phyloP scores from a whole-genome alignment of 2,888 invertebrate genomes.

The Eumerus sabulonum region DNA sequence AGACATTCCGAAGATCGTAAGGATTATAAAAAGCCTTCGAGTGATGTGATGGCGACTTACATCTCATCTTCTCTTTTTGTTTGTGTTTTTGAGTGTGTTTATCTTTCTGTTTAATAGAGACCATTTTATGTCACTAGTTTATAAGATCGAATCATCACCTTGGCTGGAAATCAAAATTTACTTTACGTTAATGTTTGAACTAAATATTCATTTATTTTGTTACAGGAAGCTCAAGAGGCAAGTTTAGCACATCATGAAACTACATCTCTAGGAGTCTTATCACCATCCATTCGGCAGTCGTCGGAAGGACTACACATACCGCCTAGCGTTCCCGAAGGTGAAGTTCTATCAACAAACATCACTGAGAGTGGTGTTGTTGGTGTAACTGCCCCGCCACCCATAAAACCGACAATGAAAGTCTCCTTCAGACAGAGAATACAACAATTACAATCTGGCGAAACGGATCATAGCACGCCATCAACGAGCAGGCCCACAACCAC shows the following conservation, averaged over 20 bases:
- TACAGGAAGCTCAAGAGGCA: too few species aligned
- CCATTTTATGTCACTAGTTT: too few species aligned
- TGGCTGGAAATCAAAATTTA: too few species aligned
- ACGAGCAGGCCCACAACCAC: slow-evolving; percentile 49
- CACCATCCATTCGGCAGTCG: slow-evolving; percentile 39
- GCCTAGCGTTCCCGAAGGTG: slow-evolving; percentile 26
- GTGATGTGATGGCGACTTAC: too few species aligned
- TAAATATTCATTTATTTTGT: too few species aligned
- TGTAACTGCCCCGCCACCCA: slow-evolving; percentile 67
- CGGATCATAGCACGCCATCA: slow-evolving; percentile 38
- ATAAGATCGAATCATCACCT: too few species aligned
- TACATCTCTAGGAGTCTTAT: slow-evolving; percentile 39
- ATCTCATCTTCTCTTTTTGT: too few species aligned
- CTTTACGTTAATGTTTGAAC: too few species aligned
- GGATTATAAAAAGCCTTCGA: too few species aligned
- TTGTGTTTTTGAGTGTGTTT: too few species aligned
- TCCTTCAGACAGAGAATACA: slow-evolving; percentile 83
- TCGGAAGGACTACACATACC: slow-evolving; percentile 44
- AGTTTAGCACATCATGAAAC: slow-evolving; percentile 35
- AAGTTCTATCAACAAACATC: slow-evolving; percentile 32
- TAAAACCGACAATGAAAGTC: slow-evolving; percentile 80
- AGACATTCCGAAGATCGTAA: too few species aligned
- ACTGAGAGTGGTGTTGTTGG: slow-evolving; percentile 43
- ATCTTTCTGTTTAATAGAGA: too few species aligned
- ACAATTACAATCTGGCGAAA: slow-evolving; percentile 79